Conservation (phyloP, 2,113 vertebrate species). For the Antechinus flavipes region DNA sequence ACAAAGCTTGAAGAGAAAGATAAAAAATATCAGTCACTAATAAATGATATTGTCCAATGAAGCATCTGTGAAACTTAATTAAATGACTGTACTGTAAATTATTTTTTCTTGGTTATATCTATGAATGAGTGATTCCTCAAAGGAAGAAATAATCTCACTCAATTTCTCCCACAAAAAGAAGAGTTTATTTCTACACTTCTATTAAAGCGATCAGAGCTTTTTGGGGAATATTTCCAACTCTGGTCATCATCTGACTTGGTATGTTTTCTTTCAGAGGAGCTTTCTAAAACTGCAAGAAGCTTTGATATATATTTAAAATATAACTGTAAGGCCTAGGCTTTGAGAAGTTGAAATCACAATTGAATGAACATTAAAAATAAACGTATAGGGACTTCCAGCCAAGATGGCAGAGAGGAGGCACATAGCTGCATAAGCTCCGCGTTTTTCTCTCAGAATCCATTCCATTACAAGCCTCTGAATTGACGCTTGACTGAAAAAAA, state of each 20-base stretch:
- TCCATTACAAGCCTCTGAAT: no score
- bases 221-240: neutral
- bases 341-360: neutral
- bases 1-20: neutral
- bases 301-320: neutral
- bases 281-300: neutral
- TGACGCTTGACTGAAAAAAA: no score
- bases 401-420: no score
- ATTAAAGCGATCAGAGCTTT: neutral
- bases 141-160: neutral
- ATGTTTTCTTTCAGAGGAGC: neutral
- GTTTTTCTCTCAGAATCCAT: no score
- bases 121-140: neutral
- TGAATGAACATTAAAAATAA: neutral
- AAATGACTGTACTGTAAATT: neutral
- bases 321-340: neutral
- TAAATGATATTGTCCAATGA: neutral
- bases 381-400: no score
- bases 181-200: neutral
- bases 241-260: neutral
- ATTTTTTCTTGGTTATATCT: neutral
- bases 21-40: neutral
- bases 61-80: neutral
- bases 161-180: neutral
- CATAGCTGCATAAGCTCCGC: no score